Base-by-base conservation (phyloP, 2,888 invertebrate species). In the Platynereis dumerilii region DNA sequence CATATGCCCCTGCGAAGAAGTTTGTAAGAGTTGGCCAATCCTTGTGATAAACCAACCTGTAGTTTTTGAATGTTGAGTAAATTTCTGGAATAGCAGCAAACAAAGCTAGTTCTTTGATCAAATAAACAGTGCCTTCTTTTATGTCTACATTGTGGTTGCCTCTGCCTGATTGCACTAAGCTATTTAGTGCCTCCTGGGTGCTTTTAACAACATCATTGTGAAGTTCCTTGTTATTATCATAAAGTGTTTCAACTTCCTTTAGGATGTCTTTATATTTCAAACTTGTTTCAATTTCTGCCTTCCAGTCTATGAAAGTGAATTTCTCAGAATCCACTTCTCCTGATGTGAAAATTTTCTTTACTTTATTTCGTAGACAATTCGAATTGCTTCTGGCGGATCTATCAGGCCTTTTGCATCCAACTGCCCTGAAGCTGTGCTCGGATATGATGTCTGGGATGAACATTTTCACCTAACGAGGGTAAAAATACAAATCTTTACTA, bases 51-150 rank as follows among this genome's bases (percentile, higher is more conserved):
- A 55, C 28, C n/a, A 55, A 55, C 10, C 28, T 20, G 34, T 29
- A 55, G 29, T 55, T 27, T 20, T 55, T 34, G 34, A 27, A 55
- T 1, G n/a, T 22, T 27, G 12, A 1, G 12, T 27, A 55, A 2
- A 55, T 26, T 7, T 27, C 2, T 3, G 55, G 27, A 1, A 55
- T 17, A 12, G 55, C 55, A 17, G 34, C 29, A n/a, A 55, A 15
- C n/a, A 55, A 55, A 15, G 55, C 55, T 29, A 55, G 55, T 34
- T 55, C 55, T 20, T 55, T 55, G 17, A 55, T 28, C 1, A 55
- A 22, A 34, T 55, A 55, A 27, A 29, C 34, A 2, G 22, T 34
- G 3, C 55, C 55, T 26, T 55, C 55, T 2, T 29, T 55, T n/a
- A 55, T 34, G 20, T 55, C 55, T 29, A 29, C n/a, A n/a, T n/a